phyloP scores from a whole-genome alignment of 2,797 vertebrate genomes.

The Hemitrygon akajei region DNA sequence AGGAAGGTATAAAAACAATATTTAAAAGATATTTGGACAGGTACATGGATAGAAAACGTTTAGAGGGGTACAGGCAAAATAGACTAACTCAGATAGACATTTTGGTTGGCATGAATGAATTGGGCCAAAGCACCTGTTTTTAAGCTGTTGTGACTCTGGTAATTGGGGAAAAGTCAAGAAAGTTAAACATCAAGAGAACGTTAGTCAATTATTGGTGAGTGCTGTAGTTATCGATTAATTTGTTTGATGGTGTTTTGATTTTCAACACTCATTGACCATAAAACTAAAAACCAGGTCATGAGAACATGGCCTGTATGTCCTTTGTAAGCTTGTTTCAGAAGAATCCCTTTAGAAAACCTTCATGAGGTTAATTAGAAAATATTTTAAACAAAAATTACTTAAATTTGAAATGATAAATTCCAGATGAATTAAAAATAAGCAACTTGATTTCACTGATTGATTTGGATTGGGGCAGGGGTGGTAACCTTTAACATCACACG shows the following conservation, averaged over 20 bases:
- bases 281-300: not conserved
- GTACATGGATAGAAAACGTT: too few species aligned
- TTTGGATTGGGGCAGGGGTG: not conserved
- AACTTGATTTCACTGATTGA: not conserved
- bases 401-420: not conserved
- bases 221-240: not conserved
- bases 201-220: not conserved
- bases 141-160: too few species aligned
- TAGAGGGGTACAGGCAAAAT: too few species aligned
- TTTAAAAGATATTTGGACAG: too few species aligned
- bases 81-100: too few species aligned
- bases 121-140: too few species aligned
- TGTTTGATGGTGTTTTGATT: not conserved
- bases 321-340: not conserved
- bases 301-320: too few species aligned
- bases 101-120: too few species aligned
- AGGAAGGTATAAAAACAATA: too few species aligned
- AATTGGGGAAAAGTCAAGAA: not conserved
- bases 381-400: not conserved
- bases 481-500: not conserved
- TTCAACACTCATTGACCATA: not conserved
- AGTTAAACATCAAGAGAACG: not conserved
- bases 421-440: not conserved
- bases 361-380: not conserved
- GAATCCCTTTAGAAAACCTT: not conserved